Conservation (phyloP, 1,140 invertebrate species). For the Eufriesea mexicana region DNA sequence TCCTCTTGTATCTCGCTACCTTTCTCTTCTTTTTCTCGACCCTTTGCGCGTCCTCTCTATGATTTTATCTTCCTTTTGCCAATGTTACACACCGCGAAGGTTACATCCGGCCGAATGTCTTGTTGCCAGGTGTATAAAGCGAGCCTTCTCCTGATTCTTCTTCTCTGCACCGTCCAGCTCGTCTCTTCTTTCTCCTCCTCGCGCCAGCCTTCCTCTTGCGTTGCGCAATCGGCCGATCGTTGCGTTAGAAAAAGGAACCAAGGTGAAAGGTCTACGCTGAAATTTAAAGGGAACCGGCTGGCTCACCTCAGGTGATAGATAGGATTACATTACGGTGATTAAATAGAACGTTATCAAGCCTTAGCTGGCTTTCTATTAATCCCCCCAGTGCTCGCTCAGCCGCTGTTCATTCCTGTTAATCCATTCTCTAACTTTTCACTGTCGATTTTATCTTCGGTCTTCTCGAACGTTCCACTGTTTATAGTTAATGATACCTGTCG, state of each 20-base stretch:
- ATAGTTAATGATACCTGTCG: background rate
- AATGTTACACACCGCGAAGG: conserved; percentile 57
- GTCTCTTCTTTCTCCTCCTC: background rate
- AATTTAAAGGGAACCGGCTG: conserved; percentile 5
- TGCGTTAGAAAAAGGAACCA: conserved; percentile 12
- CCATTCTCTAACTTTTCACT: conserved; percentile 15
- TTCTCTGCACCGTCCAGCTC: background rate
- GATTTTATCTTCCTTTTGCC: conserved; percentile 63
- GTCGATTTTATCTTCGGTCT: conserved; percentile 18
- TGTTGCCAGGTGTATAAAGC: conserved; percentile 64
- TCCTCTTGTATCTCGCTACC: conserved; percentile 55
- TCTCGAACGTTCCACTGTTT: background rate
- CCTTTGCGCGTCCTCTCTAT: conserved; percentile 27
- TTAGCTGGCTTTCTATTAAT: conserved; percentile 4
- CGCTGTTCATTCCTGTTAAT: background rate
- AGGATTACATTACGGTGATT: conserved; percentile 27
- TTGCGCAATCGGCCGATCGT: conserved; percentile 27
- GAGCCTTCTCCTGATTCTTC: background rate
- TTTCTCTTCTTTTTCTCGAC: conserved; percentile 53
- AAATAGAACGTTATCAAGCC: conserved; percentile 12
- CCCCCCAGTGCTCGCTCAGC: background rate
- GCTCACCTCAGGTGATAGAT: background rate
- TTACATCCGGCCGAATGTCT: conserved; percentile 66
- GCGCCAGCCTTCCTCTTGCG: background rate
- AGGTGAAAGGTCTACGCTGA: conserved; percentile 31